Base-by-base conservation (phyloP, 1,140 invertebrate genomes). In the Drosophila aff. region DNA sequence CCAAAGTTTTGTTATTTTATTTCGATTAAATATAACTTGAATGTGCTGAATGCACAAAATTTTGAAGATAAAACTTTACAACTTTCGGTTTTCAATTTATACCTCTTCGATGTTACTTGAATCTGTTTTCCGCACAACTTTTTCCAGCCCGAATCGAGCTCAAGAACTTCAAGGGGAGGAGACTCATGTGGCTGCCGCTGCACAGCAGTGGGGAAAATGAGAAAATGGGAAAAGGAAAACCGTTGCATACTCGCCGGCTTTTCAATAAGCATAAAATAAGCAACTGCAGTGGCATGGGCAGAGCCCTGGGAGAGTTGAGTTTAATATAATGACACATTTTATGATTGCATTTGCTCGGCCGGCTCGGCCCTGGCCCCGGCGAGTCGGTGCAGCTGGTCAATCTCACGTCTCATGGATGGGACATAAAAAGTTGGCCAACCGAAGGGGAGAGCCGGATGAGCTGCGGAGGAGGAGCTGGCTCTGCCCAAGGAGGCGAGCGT, bases 321-420 rank as follows among this genome's bases (percentile, higher is more conserved):
- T 81, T 85, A 81, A 90, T 89, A 89, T 91, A 89, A 89, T 90
- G 81, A 84, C 71, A 89, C 85, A 79, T 90, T 90, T 89, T 90
- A 89, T 89, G 85, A 85, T 89, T 90, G 81, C 85, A 91, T 90
- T 89, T 90, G 71, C 74, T 69, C 78, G 76, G 74, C 62, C 33
- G 33, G 18, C 52, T 50, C 21, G 52, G 18, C 33, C 52, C 52
- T 21, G 21, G 33, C 9, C 18, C 4, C 4, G 16, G 23, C 31
- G 0, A 57, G 31, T 36, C 64, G 23, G 38, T 80, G 81, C 84
- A 89, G 85, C 84, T 89, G 84, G 85, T 90, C 84, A 89, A 73
- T 85, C 85, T 79, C 84, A 89, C 84, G 85, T 87, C 58, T 65
- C 67, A 67, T 60, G 78, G 82, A 81, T 85, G 82, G 71, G 55